Conservation (phyloP, 2,888 invertebrate species). For the Keiferia lycopersicella region DNA sequence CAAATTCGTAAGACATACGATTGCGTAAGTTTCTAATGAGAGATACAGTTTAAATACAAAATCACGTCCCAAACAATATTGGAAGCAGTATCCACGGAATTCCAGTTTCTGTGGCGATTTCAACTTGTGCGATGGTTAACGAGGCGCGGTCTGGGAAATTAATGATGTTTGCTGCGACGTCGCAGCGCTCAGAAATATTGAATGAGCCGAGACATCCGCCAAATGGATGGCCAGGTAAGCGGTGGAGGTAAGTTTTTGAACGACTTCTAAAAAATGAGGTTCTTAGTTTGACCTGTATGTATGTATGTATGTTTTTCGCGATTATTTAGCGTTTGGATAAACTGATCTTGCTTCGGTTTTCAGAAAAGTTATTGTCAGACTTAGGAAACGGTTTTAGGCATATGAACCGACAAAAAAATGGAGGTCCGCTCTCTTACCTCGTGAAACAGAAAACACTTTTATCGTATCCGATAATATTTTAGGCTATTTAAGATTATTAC, state of each 20-base stretch:
- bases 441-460: too few species aligned
- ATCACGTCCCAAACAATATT: background rate
- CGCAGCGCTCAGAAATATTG: background rate
- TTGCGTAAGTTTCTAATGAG: background rate
- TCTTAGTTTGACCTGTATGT: too few species aligned
- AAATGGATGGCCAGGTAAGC: slow-evolving; percentile 12
- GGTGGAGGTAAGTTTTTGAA: slow-evolving; percentile 7
- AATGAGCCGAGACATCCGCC: background rate
- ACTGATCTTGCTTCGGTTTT: too few species aligned
- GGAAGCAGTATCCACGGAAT: background rate
- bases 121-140: slow-evolving; percentile 14
- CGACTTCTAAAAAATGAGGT: too few species aligned
- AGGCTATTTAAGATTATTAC: too few species aligned
- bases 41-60: background rate
- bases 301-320: too few species aligned
- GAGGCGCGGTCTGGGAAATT: slow-evolving; percentile 23
- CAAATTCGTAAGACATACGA: background rate
- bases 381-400: too few species aligned
- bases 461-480: too few species aligned
- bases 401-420: too few species aligned
- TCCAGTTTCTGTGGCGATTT: slow-evolving; percentile 1
- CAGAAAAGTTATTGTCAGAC: too few species aligned
- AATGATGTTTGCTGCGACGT: slow-evolving; percentile 24
- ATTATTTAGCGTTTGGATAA: too few species aligned
- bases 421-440: too few species aligned